These are phyloP conservation scores for Fragum whitleyi DNA, from an alignment of 2,888 invertebrate species.

Conservation along the genomic window DNA sequence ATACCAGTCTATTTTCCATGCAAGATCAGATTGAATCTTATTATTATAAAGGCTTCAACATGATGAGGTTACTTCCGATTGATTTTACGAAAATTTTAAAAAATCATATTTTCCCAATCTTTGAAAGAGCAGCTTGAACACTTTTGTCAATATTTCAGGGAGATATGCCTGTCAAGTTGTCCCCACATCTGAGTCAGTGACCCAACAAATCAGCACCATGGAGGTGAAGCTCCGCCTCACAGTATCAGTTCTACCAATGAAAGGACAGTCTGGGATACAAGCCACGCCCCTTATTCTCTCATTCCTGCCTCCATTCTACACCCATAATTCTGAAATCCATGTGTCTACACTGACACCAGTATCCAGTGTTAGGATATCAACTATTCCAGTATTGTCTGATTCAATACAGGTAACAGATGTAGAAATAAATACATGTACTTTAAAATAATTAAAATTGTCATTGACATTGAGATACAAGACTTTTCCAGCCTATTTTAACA, in stretches of 20 bases:
- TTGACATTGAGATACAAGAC: no score
- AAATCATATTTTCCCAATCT: no score
- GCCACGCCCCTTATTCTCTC: conserved; percentile 70
- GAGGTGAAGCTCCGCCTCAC: conserved; percentile 70
- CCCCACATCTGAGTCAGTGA: conserved; percentile 36
- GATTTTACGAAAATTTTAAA: no score
- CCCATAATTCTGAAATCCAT: conserved; percentile 79
- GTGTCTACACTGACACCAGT: conserved; percentile 77
- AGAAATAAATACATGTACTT: no score
- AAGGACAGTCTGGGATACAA: conserved; percentile 76
- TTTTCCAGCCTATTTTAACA: no score
- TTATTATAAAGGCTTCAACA: no score
- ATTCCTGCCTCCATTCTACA: conserved; percentile 81
- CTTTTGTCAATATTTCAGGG: no score
- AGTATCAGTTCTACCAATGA: conserved; percentile 67
- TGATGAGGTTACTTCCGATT: no score
- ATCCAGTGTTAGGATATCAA: conserved; percentile 74
- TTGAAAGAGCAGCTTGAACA: no score
- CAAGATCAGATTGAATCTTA: no score
- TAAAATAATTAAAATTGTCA: no score
- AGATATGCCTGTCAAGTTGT: conserved; percentile 76
- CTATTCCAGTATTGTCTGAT: conserved; percentile 65
- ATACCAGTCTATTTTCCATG: no score
- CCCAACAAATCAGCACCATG: conserved; percentile 73
- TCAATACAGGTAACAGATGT: conserved; percentile 78